Evolutionary conservation across 2,888 invertebrate species (phyloP).

Genomic region (Trilocha varians): DNA sequence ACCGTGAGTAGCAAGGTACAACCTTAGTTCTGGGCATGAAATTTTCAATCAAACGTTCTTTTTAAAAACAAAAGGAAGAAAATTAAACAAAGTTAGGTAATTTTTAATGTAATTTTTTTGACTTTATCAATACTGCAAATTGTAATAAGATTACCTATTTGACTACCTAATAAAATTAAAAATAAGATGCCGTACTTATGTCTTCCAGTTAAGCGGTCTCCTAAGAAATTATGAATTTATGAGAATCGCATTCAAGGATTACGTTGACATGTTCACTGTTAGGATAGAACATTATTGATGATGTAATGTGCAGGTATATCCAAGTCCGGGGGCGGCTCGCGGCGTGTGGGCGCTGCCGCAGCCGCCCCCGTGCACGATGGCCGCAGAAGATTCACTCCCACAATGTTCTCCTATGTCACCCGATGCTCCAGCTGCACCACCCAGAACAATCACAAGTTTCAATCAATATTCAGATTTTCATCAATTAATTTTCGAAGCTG

Average conservation of each 20-base stretch:
- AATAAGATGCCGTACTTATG: too few relatives aligned
- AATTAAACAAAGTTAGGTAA: too few relatives aligned
- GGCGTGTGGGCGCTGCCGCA: slow-evolving; percentile 90
- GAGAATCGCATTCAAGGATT: background rate
- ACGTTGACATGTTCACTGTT: background rate
- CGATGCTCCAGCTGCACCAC: slow-evolving; percentile 54
- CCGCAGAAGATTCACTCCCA: slow-evolving; percentile 75
- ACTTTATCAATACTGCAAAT: too few relatives aligned
- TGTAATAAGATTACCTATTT: background rate
- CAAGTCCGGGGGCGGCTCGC: slow-evolving; percentile 91
- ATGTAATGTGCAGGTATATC: slow-evolving; percentile 74
- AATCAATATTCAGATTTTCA: slow-evolving; percentile 64
- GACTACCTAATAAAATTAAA: too few relatives aligned
- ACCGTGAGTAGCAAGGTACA: slow-evolving; percentile 67
- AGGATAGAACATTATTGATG: background rate
- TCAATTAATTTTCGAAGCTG: slow-evolving; percentile 87
- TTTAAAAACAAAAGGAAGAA: too few relatives aligned
- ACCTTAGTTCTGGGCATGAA: too few relatives aligned
- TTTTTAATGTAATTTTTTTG: too few relatives aligned
- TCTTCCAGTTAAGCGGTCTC: too few relatives aligned
- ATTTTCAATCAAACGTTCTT: too few relatives aligned
- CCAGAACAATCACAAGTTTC: slow-evolving; percentile 48
- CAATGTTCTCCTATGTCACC: slow-evolving; percentile 64
- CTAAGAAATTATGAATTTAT: background rate
- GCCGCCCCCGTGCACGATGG: slow-evolving; percentile 86